Base-by-base conservation (phyloP, 1,140 invertebrate genomes). In the Drosophila tsacasi region DNA sequence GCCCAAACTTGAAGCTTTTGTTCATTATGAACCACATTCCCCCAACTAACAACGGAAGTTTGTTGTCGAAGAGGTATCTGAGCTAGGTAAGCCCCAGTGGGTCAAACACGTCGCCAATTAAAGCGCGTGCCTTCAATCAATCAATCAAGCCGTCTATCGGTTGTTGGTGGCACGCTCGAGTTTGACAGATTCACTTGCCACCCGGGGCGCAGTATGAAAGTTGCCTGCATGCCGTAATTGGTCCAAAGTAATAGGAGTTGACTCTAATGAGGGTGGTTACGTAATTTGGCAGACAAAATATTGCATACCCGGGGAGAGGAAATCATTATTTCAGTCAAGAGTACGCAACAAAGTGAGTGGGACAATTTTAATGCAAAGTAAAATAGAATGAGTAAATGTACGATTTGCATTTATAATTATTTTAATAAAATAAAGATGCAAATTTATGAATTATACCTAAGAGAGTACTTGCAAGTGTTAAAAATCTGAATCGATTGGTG, bases 1-100 rank as follows among this genome's bases (percentile, higher is more conserved):
- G 35, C 50, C 44, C 9, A 5, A 32, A 68, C 76, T 73, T 79
- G 55, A 68, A 66, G 44, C 46, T 40, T 19, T 27, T 74, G 23
- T 71, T 83, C 49, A 83, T 87, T 83, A 74, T 74, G 79, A 63
- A 49, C 54, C 66, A 76, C 65, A 72, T 60, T 67, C 25, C 59
- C 27, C 60, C 44, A 55, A 65, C 59, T 40, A 32, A 52, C 50
- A 54, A 47, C 61, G 62, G 50, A 65, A 66, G 35, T 37, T 37
- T 37, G 13, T 37, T 13, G 12, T 37, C 35, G 13, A 37, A 13
- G 40, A 19, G 42, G 10, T 52, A 59, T 37, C 40, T 7, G 8
- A 52, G 17, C 21, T 32, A 25, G 64, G 66, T 35, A 46, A 54
- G 15, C 32, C 47, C 25, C 66, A 27, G 67, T 69, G 52, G 52